Base-by-base conservation (phyloP, 2,888 invertebrate species). In the Amiota communis region DNA sequence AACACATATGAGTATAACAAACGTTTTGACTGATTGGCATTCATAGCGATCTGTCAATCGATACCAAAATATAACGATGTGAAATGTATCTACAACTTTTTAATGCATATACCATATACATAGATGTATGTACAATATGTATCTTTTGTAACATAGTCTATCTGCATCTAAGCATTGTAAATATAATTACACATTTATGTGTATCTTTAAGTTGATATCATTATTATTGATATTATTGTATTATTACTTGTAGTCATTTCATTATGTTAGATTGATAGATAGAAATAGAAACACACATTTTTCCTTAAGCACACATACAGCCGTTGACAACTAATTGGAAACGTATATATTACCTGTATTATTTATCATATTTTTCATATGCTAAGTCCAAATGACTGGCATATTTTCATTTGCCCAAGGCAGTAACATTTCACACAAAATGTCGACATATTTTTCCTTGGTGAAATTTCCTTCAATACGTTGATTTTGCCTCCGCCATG, bases 21-120 rank as follows among this genome's bases (percentile, higher is more conserved):
- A 53, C 51, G 23, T 53, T 68, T 68, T 51, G 67, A 53, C 10
- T 68, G 67, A 68, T 68, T 68, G 67, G 53, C 67, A 68, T 51
- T 49, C 51, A 15, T n/a, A 53, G 67, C 53, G 67, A 53, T 51
- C 67, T 51, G 67, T 68, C 67, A 68, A 20, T 13, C 67, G 53
- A 36, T 68, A 65, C 67, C 47, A 15, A 59, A 15, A 20, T 9
- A 12, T 20, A 15, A 59, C 59, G 10, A 59, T 59, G 59, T 59
- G n/a, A n/a, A 57, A 57, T 57, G 11, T 59, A 59, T 59, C 59
- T 59, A 59, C 59, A 59, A 59, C 10, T 20, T 20, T 20, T 17
- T 59, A 15, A 59, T 36, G 8, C 36, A 36, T 36, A 36, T 1
- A 36, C 36, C 36, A 36, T 2, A 36, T 36, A 6, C 23, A 23